Base-by-base conservation (phyloP, 2,113 vertebrate genomes). In the Lipophrys pholis region DNA sequence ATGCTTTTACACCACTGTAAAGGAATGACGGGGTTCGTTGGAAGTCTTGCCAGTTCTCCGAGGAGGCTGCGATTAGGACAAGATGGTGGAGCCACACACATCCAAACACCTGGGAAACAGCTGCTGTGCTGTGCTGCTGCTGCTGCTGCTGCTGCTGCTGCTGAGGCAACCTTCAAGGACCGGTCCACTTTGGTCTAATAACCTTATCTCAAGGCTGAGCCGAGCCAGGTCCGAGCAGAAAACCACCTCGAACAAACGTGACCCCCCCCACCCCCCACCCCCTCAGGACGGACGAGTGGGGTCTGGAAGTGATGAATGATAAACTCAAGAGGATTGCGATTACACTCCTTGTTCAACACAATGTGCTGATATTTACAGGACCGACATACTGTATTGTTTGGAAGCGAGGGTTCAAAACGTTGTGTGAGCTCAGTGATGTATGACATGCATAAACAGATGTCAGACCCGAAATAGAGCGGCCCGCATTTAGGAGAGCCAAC, bases 31-130 rank as follows among this genome's bases (percentile, higher is more conserved):
- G 50, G 67, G 41, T 71, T 81, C 61, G 81, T 90, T 91, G 91
- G 84, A 91, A 88, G 87, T 90, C 76, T 64, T 87, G 87, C 88
- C 89, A 92, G 81, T 60, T 76, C 84, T 90, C 78, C 73, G 76
- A 82, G 84, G 78, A 85, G 84, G 60, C 66, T 78, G 61, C 77
- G 77, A 91, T 90, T 83, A 90, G 73, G 65, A 78, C 87, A 87
- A 87, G 90, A 89, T 88, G 80, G 76, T 82, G 78, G 55, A 80
- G 81, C 87, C 87, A 85, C 89, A 87, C 89, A 89, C 85, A 63
- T 82, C 55, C 88, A 72, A 73, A 92, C 91, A 93, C 92, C 91
- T 93, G 91, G 92, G 68, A 49, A 78, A 78, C 92, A 93, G 92
- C 92, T 93, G 91, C 62, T 0, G 15, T 41, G 65, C 21, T 30